Evolutionary conservation across 2,797 vertebrate species (phyloP).

Genomic region (Pseudotriccus pelzelni): DNA sequence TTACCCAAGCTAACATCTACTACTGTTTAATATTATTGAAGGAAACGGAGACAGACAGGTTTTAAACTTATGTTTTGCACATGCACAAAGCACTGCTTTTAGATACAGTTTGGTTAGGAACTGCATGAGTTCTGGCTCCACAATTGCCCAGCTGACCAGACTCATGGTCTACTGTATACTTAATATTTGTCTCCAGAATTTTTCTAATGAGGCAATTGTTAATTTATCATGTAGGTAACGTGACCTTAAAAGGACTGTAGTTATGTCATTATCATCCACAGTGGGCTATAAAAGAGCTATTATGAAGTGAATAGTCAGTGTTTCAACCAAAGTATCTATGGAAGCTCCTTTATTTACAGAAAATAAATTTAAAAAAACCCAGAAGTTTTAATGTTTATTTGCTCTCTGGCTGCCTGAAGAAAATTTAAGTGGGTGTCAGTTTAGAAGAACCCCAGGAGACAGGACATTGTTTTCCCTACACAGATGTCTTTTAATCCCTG

Average conservation of each 20-base stretch:
- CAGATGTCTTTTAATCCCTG: background rate
- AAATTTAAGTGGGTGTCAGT: background rate
- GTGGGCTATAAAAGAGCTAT: constrained; percentile 52
- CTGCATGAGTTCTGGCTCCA: constrained; percentile 33
- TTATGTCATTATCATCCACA: constrained; percentile 60
- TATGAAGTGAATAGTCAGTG: constrained; percentile 42
- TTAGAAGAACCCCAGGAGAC: background rate
- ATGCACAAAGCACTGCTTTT: constrained; percentile 2
- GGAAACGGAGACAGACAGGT: background rate
- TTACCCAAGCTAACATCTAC: background rate
- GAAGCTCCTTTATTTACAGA: background rate
- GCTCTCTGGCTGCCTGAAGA: background rate
- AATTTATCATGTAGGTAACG: constrained; percentile 65
- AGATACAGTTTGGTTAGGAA: constrained; percentile 54
- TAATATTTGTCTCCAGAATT: constrained; percentile 55
- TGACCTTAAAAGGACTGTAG: constrained; percentile 62
- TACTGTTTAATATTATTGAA: background rate
- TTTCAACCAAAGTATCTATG: background rate
- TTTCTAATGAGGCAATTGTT: constrained; percentile 71
- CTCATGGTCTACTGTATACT: constrained; percentile 56
- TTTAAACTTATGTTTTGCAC: constrained; percentile 29
- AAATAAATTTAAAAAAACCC: background rate
- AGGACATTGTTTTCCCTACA: background rate
- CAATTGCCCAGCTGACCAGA: constrained; percentile 52
- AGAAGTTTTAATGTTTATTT: constrained; percentile 1